Evolutionary conservation across 92 coral and sea anemone species (phyloP).

Genomic region (Phenganax marumi): DNA sequence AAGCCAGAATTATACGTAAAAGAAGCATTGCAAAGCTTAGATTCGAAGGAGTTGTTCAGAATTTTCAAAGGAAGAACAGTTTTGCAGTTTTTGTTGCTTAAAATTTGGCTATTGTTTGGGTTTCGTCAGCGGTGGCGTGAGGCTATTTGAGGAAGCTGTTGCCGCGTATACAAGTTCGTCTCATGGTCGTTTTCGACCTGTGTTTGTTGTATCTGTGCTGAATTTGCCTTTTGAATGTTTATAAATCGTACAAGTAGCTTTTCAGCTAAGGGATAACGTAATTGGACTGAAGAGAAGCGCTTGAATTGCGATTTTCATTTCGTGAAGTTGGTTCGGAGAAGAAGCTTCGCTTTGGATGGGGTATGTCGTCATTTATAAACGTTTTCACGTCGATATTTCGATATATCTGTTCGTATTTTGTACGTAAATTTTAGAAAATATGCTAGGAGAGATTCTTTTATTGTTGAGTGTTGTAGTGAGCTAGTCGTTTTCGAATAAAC

Average conservation of each 20-base stretch:
- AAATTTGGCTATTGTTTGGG: conserved; percentile 43
- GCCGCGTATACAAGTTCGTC: conserved; percentile 29
- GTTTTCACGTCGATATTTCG: conserved; percentile 15
- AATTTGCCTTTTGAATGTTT: neutral
- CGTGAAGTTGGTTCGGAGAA: conserved; percentile 8
- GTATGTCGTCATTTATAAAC: conserved; percentile 43
- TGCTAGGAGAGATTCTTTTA: neutral
- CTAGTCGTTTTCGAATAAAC: conserved; percentile 3
- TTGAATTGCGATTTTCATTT: neutral
- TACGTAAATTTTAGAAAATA: conserved; percentile 28
- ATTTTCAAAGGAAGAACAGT: neutral
- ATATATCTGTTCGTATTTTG: neutral
- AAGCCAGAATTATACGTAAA: conserved; percentile 23
- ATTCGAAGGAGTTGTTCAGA: neutral
- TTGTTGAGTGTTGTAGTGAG: neutral
- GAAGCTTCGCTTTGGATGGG: conserved; percentile 48
- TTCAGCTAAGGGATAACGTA: neutral
- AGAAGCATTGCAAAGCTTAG: conserved; percentile 8
- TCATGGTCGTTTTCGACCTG: neutral
- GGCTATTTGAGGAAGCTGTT: conserved; percentile 12
- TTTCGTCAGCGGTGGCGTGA: conserved; percentile 53
- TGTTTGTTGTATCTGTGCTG: conserved; percentile 13
- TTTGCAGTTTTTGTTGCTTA: conserved; percentile 29
- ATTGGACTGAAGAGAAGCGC: neutral
- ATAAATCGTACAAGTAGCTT: neutral